Base-by-base conservation (phyloP, 2,888 invertebrate species). In the Ecdyonurus torrentis region DNA sequence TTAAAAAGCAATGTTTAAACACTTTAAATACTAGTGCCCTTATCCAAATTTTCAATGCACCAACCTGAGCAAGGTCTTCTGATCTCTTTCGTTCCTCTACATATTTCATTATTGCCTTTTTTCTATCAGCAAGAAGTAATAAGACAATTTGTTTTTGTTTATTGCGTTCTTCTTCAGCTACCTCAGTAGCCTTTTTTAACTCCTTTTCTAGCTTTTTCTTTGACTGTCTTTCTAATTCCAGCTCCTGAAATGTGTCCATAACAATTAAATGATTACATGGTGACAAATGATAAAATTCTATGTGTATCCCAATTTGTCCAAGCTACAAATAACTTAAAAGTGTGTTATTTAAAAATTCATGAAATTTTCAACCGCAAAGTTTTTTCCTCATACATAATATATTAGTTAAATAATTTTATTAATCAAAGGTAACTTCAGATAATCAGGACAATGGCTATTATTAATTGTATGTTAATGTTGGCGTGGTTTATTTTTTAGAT, bases 11-110 rank as follows among this genome's bases (percentile, higher is more conserved):
- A 58, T 53, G 15, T 61, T 15, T n/a, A n/a, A n/a, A n/a, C n/a
- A n/a, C n/a, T n/a, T n/a, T n/a, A n/a, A n/a, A n/a, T n/a, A n/a
- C n/a, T 22, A 58, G 22, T 23, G 52, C 20, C 25, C 52, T 20
- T 20, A 64, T 61, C 50, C 24, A 59, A 22, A 23, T 50, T 59
- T 23, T 52, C 50, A 58, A 20, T 25, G 53, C 58, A 52, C 61
- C 66, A 69, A 80, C 79, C 74, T 87, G 86, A 61, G 87, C 86
- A 67, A 89, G 75, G 76, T 89, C 87, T 72, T 88, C 87, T 7
- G 86, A 87, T 65, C 87, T 78, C 73, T 88, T 88, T 69, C 87
- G 79, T 72, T 89, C 89, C 72, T 89, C 89, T 64, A 87, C 83
- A 71, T 87, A 86, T 70, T 87, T 87, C 75, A 85, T 83, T 65